These are phyloP conservation scores for Macropis europaea DNA, from an alignment of 2,888 invertebrate genomes.

Conservation along the genomic window DNA sequence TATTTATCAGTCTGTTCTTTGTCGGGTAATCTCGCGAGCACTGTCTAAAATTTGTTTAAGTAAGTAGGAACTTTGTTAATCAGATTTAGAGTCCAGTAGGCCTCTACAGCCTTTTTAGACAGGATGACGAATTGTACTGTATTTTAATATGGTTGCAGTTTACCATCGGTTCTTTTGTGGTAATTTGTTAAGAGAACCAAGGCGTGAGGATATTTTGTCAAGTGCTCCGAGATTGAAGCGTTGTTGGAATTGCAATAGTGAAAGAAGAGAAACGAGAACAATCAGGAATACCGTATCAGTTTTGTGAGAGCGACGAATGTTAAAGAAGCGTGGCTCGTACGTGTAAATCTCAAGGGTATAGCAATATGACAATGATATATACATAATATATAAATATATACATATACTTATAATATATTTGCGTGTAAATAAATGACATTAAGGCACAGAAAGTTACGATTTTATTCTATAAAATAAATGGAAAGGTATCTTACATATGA, in stretches of 20 bases:
- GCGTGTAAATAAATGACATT: conserved; percentile 79
- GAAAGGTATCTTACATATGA: too few relatives aligned
- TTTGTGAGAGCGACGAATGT: conserved; percentile 23
- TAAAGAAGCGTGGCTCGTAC: conserved; percentile 62
- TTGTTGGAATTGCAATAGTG: not conserved
- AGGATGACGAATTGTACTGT: too few relatives aligned
- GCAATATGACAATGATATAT: conserved; percentile 73
- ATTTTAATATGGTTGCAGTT: too few relatives aligned
- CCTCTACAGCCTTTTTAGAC: too few relatives aligned
- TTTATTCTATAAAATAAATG: conserved; percentile 4
- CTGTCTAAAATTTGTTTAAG: too few relatives aligned
- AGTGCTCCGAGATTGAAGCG: conserved; percentile 18
- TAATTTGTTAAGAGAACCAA: too few relatives aligned
- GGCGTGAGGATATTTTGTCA: too few relatives aligned
- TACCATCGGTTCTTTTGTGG: too few relatives aligned
- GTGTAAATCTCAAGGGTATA: conserved; percentile 75
- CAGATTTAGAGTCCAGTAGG: too few relatives aligned
- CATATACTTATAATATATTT: conserved; percentile 77
- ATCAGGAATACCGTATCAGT: conserved; percentile 14
- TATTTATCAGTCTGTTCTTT: conserved; percentile 42
- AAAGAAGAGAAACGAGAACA: not conserved
- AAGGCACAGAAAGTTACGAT: conserved; percentile 53
- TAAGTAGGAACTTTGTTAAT: too few relatives aligned
- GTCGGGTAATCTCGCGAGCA: not conserved
- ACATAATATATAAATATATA: conserved; percentile 51